A percentile compares a stretch with the other conserved stretches of the same genome.
Evolutionary conservation across 2,113 vertebrate species (phyloP).

Genomic region (Notarius lentiginosus): DNA sequence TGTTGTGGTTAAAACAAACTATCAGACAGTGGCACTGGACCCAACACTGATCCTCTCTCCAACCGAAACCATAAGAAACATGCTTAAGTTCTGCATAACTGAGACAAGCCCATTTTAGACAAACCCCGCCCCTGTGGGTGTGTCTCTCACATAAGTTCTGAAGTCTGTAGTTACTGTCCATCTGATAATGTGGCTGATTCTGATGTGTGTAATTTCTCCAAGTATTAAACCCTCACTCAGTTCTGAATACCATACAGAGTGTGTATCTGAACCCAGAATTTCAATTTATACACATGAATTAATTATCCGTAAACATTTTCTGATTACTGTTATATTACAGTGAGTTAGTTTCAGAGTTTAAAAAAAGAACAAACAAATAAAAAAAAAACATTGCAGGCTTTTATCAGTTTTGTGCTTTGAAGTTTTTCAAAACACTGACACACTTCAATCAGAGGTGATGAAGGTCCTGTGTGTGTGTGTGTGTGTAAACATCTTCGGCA

Average conservation of each 20-base stretch:
- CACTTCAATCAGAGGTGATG: slow-evolving; percentile 31
- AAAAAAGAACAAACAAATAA: background rate
- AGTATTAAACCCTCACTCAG: background rate
- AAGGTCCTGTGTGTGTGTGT: slow-evolving; percentile 20
- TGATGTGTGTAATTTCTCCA: background rate
- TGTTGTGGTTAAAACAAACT: too few species aligned
- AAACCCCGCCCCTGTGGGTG: background rate
- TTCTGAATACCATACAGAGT: background rate
- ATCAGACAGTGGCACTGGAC: background rate
- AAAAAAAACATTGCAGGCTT: background rate
- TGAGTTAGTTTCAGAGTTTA: background rate
- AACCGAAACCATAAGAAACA: background rate
- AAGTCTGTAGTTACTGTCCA: background rate
- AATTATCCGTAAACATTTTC: background rate
- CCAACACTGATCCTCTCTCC: background rate
- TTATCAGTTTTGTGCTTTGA: slow-evolving; percentile 9
- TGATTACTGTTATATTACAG: background rate
- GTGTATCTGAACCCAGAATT: background rate
- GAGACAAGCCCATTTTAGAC: background rate
- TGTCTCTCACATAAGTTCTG: background rate
- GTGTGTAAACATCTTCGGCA: background rate
- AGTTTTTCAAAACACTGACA: background rate
- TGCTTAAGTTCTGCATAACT: background rate
- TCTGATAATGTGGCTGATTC: background rate
- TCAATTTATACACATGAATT: background rate